A percentile compares a stretch with the other conserved stretches of the same genome.
phyloP scores from a whole-genome alignment of 2,888 invertebrate species.

The Dyspetes luteomarginatus region DNA sequence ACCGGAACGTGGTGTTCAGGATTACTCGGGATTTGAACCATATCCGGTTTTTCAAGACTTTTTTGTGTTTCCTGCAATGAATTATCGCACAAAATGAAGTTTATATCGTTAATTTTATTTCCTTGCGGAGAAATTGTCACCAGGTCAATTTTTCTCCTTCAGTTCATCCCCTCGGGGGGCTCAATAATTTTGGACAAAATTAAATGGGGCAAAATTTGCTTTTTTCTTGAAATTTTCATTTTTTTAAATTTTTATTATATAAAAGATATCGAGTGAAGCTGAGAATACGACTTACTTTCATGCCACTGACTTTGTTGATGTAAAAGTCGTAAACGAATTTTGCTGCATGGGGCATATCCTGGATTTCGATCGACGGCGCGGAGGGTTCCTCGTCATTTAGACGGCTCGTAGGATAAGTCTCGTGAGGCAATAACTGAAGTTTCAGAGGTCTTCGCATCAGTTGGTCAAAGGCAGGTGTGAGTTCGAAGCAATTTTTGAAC shows the following conservation, averaged over 20 bases:
- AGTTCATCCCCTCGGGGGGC: no score
- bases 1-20: constrained; percentile 86
- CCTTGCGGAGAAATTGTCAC: no score
- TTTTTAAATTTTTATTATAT: no score
- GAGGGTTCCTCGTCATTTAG: constrained; percentile 82
- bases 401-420: constrained; percentile 91
- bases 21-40: constrained; percentile 83
- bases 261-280: not conserved
- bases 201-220: no score
- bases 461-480: constrained; percentile 97
- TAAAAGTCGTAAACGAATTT: constrained; percentile 97
- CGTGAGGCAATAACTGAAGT: constrained; percentile 91
- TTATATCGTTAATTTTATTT: not conserved
- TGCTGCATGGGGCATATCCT: constrained; percentile 97
- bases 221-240: no score
- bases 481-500: constrained; percentile 98
- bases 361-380: constrained; percentile 86
- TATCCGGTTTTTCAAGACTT: constrained; percentile 87
- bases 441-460: constrained; percentile 92
- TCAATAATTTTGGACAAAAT: no score
- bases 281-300: constrained; percentile 83
- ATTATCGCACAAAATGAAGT: constrained; percentile 13
- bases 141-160: no score
- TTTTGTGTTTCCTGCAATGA: constrained; percentile 83
- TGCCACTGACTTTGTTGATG: constrained; percentile 88